These are phyloP conservation scores for Scaptomyza polygonia DNA, from an alignment of 2,888 invertebrate species.

Conservation along the genomic window DNA sequence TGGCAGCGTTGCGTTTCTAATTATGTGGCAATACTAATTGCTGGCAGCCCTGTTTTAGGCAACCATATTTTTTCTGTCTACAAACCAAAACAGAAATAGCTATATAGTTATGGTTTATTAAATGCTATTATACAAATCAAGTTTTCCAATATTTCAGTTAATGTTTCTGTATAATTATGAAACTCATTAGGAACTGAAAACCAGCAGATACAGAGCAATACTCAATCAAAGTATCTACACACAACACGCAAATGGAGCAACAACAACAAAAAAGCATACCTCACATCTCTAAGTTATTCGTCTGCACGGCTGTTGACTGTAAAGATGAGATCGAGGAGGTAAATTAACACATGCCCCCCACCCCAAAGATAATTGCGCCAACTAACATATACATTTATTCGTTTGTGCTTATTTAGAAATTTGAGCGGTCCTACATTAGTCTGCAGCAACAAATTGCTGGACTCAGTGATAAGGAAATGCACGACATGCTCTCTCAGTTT, in stretches of 20 bases:
- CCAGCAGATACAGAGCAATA: conserved; percentile 37
- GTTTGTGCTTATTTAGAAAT: conserved; percentile 88
- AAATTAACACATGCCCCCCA: conserved; percentile 64
- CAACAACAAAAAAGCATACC: conserved; percentile 73
- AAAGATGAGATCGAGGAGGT: conserved; percentile 97
- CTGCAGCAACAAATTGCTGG: conserved; percentile 92
- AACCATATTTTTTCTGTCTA: conserved; percentile 70
- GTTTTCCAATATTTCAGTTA: conserved; percentile 42
- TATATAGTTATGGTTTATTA: conserved; percentile 44
- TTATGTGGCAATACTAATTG: conserved; percentile 27
- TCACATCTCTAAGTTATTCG: conserved; percentile 89
- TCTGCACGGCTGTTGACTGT: conserved; percentile 92
- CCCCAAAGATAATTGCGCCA: too few species aligned
- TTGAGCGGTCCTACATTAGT: conserved; percentile 92
- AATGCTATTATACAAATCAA: conserved; percentile 44
- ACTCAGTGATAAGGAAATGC: conserved; percentile 96
- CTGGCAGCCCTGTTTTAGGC: conserved; percentile 54
- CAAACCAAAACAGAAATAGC: conserved; percentile 63
- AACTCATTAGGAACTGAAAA: conserved; percentile 41
- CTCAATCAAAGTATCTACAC: conserved; percentile 40
- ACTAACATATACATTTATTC: background rate
- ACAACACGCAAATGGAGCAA: conserved; percentile 78
- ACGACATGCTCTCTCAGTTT: conserved; percentile 95
- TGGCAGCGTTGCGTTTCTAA: conserved; percentile 4
- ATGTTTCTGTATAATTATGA: conserved; percentile 52